Conservation (phyloP, 2,888 invertebrate species). For the Drosophila kanekoi region DNA sequence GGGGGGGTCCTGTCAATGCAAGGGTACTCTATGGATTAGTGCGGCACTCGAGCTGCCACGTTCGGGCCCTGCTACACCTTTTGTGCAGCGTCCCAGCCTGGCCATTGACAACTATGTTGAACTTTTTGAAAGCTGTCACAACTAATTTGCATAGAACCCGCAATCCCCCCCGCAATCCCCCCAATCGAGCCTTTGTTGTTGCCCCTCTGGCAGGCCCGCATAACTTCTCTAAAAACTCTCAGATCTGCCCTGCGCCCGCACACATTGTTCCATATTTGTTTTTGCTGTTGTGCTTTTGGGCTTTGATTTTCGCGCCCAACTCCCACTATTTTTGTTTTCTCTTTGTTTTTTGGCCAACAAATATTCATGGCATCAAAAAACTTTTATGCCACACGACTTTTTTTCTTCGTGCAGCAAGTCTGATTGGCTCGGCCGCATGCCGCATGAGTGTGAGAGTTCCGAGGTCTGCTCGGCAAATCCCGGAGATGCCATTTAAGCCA, state of each 20-base stretch:
- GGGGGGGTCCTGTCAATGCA: conserved; percentile 29
- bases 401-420: conserved; percentile 8
- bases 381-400: neutral
- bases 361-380: conserved; percentile 49
- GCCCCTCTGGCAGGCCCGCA: conserved; percentile 4
- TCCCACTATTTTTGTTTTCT: neutral
- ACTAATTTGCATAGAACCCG: conserved; percentile 72
- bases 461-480: neutral
- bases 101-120: conserved; percentile 73
- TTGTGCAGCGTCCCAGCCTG: conserved; percentile 2
- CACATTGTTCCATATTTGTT: conserved; percentile 46
- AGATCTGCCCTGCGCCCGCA: neutral
- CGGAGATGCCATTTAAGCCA: neutral
- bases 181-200: neutral
- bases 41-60: conserved; percentile 10
- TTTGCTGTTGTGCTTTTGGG: conserved; percentile 17
- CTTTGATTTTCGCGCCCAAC: conserved; percentile 53
- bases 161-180: conserved; percentile 7
- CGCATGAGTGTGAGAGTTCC: neutral
- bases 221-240: conserved; percentile 8
- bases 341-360: neutral
- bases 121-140: conserved; percentile 79
- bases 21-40: conserved; percentile 50
- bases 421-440: conserved; percentile 9
- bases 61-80: neutral